Conservation (phyloP, 2,113 vertebrate genomes). For the Phaethornis superciliosus region DNA sequence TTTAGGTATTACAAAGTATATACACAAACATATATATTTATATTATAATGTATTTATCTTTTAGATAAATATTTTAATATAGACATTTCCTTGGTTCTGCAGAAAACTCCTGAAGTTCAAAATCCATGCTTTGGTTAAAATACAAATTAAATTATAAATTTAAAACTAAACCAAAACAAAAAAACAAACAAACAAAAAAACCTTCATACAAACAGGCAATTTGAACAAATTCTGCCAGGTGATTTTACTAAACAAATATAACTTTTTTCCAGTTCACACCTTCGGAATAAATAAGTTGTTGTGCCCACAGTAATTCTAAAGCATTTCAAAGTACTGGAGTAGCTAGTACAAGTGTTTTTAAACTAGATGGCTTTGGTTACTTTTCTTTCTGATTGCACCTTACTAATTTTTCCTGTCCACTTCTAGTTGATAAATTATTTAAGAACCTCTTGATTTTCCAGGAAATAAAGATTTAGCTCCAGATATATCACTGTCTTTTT, state of each 20-base stretch:
- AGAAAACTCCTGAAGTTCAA: neutral
- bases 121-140: neutral
- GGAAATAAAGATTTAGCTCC: neutral
- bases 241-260: neutral
- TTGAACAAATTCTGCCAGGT: neutral
- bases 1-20: slow-evolving; percentile 8
- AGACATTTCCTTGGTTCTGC: neutral
- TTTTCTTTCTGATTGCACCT: neutral
- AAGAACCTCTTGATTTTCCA: neutral
- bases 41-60: no score
- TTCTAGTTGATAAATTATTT: neutral
- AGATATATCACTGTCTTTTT: neutral
- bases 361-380: neutral
- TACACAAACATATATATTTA: slow-evolving; percentile 21
- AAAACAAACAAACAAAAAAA: neutral
- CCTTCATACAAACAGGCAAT: neutral
- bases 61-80: neutral
- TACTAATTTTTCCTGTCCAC: neutral
- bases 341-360: neutral
- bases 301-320: neutral
- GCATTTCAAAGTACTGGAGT: neutral
- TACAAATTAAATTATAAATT: neutral
- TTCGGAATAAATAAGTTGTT: neutral
- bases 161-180: neutral
- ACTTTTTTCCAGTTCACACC: neutral